Evolutionary conservation across 2,888 invertebrate genomes (phyloP), one percentile per base, ranked within the genome.

Genomic region (Nomada lathburiana): DNA sequence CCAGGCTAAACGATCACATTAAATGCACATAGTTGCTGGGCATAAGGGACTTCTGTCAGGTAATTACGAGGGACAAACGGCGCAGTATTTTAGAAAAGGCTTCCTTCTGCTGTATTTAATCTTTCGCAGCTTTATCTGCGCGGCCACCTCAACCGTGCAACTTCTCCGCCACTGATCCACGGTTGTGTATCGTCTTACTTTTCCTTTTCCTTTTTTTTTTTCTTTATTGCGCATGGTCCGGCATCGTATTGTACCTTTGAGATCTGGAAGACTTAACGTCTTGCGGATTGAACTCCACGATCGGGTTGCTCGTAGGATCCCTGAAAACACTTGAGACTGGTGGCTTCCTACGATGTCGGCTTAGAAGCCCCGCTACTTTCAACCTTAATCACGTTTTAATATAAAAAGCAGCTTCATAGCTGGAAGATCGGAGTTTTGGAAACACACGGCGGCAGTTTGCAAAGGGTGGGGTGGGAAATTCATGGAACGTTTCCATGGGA

Each of bases 11-110:
- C 80, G 86, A 82, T 82, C 86, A 72, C 85, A 78, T 82, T 80
- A 82, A 88, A 86, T 84, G 75, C 81, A 81, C 79, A 68, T 76
- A 83, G 84, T 82, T 77, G 80, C 73, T 7, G 70, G 77, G 74
- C 75, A 62, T 59, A 82, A 71, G 86, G 80, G 80, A 76, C 73
- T 72, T 76, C 80, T 76, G 84, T 82, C 80, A 70, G 76, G 82
- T 77, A 87, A 87, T 87, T 86, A 87, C 80, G 78, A 18, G 71
- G 63, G 53, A 73, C 72, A 50, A 80, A 65, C 74, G 65, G 11
- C 53, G 20, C 67, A 18, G 53, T 80, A 63, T 72, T 64, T 74
- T 44, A 57, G 64, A 63, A 70, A 59, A 20, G 78, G 63, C 29
- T 82, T 67, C 71, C 57, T 18, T 16, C 29, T 13, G 20, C 16